phyloP scores from a whole-genome alignment of 2,113 vertebrate species.

The Callaeas wilsoni region DNA sequence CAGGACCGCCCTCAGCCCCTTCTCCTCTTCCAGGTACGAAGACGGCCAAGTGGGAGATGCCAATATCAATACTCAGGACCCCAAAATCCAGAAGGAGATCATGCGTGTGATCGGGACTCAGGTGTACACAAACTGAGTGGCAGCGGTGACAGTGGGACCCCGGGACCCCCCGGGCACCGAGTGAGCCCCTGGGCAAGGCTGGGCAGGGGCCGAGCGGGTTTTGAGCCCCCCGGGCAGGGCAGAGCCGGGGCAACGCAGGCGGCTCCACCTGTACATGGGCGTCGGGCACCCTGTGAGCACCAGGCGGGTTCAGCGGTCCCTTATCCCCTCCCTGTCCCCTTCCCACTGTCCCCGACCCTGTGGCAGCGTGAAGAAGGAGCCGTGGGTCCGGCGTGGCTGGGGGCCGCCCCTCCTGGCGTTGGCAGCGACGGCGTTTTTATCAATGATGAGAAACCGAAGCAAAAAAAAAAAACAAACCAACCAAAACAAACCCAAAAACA shows the following conservation, averaged over 20 bases:
- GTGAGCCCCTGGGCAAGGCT: not conserved
- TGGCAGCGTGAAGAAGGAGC: not conserved
- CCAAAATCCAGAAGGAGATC: slow-evolving; percentile 99
- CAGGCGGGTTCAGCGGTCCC: not conserved
- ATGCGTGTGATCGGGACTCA: slow-evolving; percentile 99
- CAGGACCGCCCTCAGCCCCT: not conserved
- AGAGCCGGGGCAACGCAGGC: not conserved
- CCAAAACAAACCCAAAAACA: not conserved
- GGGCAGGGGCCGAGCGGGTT: not conserved
- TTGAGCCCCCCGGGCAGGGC: not conserved
- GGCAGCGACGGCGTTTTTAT: not conserved
- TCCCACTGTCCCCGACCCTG: not conserved
- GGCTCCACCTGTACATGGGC: slow-evolving; percentile 52
- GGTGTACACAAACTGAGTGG: slow-evolving; percentile 94
- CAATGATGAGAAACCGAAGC: not conserved
- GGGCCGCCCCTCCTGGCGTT: not conserved
- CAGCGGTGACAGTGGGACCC: accelerated
- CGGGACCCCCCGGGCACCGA: not conserved
- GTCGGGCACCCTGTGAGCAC: slow-evolving; percentile 47
- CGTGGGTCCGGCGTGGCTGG: accelerated
- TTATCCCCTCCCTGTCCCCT: not conserved
- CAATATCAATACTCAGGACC: slow-evolving; percentile 99
- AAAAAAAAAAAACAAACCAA: not conserved
- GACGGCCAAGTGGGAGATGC: slow-evolving; percentile 98
- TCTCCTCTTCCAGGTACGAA: slow-evolving; percentile 82